Evolutionary conservation across 2,797 vertebrate species (phyloP).

Genomic region (Benthosema pterotum): DNA sequence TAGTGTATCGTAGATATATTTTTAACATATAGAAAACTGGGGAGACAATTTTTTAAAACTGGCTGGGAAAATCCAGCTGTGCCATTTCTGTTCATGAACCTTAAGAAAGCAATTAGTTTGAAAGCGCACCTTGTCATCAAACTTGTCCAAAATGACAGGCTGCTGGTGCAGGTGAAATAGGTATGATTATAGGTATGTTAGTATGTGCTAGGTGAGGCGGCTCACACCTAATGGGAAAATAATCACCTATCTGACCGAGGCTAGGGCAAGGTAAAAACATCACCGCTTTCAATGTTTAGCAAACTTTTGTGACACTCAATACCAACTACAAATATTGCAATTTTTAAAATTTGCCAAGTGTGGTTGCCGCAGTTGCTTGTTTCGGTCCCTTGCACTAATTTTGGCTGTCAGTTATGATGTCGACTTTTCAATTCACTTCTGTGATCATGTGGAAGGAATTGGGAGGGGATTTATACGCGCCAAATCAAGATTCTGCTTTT

Average conservation of each 20-base stretch:
- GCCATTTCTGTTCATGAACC: conserved; percentile 3
- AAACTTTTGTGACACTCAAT: neutral
- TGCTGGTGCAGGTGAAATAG: conserved; percentile 7
- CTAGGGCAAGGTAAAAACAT: conserved; percentile 1
- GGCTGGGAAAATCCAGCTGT: conserved; percentile 2
- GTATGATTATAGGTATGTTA: conserved; percentile 12
- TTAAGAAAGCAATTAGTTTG: conserved; percentile 14
- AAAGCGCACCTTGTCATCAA: conserved; percentile 11
- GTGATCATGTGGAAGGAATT: too few species aligned
- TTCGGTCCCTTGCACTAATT: too few species aligned
- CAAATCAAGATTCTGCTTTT: too few species aligned
- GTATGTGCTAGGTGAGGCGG: neutral
- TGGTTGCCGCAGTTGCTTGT: too few species aligned
- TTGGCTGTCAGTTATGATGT: too few species aligned
- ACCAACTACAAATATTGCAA: neutral
- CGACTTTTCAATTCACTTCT: too few species aligned
- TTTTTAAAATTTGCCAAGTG: too few species aligned
- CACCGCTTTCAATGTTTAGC: neutral
- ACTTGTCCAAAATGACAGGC: conserved; percentile 10
- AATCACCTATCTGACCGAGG: conserved; percentile 4
- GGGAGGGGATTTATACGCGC: too few species aligned
- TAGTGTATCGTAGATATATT: neutral
- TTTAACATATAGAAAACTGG: neutral
- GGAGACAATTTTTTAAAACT: neutral
- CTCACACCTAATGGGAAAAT: conserved; percentile 4